Percentiles rank a stretch among this genome's conserved stretches.
phyloP scores from a whole-genome alignment of 2,888 invertebrate genomes.

The Amaurobius ferox region DNA sequence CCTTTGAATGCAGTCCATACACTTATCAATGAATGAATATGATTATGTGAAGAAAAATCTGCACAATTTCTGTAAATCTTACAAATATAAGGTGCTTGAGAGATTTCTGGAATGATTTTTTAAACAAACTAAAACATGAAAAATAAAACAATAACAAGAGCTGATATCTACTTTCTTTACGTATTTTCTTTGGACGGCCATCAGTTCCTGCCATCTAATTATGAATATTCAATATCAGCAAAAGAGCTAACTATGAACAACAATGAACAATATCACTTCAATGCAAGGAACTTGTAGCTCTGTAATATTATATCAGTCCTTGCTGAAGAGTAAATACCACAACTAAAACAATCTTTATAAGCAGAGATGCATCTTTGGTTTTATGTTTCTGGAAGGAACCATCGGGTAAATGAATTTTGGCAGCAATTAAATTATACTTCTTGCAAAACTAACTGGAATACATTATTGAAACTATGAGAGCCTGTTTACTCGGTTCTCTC shows the following conservation, averaged over 20 bases:
- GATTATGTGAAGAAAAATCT: conserved; percentile 22
- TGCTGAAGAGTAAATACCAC: not conserved
- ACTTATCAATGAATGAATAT: not conserved
- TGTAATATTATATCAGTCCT: not conserved
- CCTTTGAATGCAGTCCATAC: not conserved
- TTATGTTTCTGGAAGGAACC: not conserved
- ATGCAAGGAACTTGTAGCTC: conserved; percentile 31
- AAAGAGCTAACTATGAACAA: not conserved
- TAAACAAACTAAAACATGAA: conserved; percentile 33
- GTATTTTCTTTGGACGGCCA: conserved; percentile 65
- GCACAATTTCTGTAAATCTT: conserved; percentile 27
- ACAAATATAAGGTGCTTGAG: conserved; percentile 58
- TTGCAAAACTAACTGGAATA: no score
- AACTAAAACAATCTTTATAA: not conserved
- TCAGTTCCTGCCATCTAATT: conserved; percentile 55
- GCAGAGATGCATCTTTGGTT: not conserved
- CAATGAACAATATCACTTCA: conserved; percentile 45
- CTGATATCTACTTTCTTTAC: conserved; percentile 46
- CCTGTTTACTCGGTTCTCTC: no score
- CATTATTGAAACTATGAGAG: no score
- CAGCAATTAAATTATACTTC: no score
- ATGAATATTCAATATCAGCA: conserved; percentile 24
- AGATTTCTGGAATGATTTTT: conserved; percentile 63
- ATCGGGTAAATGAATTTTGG: no score
- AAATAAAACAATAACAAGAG: conserved; percentile 34